phyloP scores from a whole-genome alignment of 2,113 vertebrate species.

The Phycodurus eques region DNA sequence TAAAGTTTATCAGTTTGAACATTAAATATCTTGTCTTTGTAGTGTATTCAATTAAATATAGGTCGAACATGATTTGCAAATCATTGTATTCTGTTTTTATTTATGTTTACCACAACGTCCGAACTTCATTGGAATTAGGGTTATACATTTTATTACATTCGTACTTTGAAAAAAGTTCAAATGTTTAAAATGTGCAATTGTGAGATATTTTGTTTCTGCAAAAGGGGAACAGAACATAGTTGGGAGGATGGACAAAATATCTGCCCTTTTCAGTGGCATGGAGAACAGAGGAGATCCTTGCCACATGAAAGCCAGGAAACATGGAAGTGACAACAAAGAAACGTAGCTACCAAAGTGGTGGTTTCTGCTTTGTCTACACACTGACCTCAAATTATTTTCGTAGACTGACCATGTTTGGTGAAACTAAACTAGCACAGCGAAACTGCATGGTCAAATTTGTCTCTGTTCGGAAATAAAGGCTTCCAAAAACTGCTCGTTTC shows the following conservation, averaged over 20 bases:
- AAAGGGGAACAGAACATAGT: conserved; percentile 22
- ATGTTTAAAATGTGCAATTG: background rate
- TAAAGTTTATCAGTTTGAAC: too few relatives aligned
- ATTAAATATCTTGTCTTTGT: too few relatives aligned
- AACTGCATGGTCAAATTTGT: background rate
- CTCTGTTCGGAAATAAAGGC: background rate
- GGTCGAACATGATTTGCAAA: too few relatives aligned
- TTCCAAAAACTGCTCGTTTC: background rate
- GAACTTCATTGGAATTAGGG: too few relatives aligned
- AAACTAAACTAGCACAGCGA: background rate
- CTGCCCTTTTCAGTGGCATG: background rate
- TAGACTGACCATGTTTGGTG: background rate
- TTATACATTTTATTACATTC: too few relatives aligned
- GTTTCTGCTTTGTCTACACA: too few relatives aligned
- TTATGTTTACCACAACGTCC: too few relatives aligned
- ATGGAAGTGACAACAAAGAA: conserved; percentile 30
- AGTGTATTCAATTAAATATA: too few relatives aligned
- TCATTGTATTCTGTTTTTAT: too few relatives aligned
- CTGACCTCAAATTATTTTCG: background rate
- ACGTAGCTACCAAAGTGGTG: background rate
- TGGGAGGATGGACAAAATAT: conserved; percentile 29
- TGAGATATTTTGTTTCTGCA: background rate
- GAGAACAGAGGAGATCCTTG: background rate
- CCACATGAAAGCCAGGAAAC: conserved; percentile 5
- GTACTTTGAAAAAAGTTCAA: background rate